Base-by-base conservation (phyloP, 1,140 invertebrate genomes). In the Plectrocnemia conspersa region DNA sequence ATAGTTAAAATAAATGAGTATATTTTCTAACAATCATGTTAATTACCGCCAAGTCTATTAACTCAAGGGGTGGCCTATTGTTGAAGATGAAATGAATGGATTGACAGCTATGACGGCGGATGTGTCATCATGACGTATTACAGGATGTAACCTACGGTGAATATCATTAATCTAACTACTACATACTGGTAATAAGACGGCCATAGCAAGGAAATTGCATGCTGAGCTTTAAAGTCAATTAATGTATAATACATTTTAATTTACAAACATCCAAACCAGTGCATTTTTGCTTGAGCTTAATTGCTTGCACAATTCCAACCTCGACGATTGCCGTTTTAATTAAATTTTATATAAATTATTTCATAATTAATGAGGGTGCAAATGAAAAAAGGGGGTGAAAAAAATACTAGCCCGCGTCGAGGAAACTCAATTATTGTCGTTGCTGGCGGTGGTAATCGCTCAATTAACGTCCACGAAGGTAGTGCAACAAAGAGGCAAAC, bases 341-440 rank as follows among this genome's bases (percentile, higher is more conserved):
- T 59, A 52, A 59, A 45, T 47, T 35, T 48, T 32, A 18, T 35
- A 25, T 47, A 59, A 50, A 59, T 59, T 52, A 55, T 52, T 59
- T 55, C 45, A 56, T 55, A 55, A 59, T 59, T 52, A 59, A 59
- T 59, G 42, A 55, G 41, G 58, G 23, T 5, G 13, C 11, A 35
- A 58, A 55, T 38, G 29, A 21, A 21, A 22, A 35, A 7, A 38
- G 13, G 50, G 47, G 47, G 44, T n/a, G n/a, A n/a, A n/a, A n/a
- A n/a, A n/a, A n/a, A n/a, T n/a, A n/a, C n/a, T n/a, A n/a, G n/a
- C n/a, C n/a, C n/a, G n/a, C n/a, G 29, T 56, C 21, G 13, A 24
- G 41, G 32, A 52, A 47, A 52, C 48, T 22, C 50, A 58, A 58
- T 58, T 58, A 58, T 58, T 27, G 42, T 23, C 47, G 45, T 35